Conservation (phyloP, 2,113 vertebrate species). For the Cricetomys ansorgei region DNA sequence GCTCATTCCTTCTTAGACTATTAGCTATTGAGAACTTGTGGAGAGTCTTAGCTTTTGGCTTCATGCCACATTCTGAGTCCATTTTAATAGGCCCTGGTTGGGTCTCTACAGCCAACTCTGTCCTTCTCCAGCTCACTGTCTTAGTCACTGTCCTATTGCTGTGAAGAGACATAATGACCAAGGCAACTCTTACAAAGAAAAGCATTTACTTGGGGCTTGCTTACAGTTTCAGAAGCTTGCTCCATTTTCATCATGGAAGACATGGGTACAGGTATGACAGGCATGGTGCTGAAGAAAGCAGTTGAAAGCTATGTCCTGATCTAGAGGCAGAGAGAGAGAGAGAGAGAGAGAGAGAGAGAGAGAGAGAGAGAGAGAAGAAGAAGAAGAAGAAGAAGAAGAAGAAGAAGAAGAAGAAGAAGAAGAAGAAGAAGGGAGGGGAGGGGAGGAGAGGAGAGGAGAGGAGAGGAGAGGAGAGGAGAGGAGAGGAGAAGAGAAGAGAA, state of each 20-base stretch:
- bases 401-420: too few relatives aligned
- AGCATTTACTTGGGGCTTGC: neutral
- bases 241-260: neutral
- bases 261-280: neutral
- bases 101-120: neutral
- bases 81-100: neutral
- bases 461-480: too few relatives aligned
- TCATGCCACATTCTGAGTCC: too few relatives aligned
- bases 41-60: neutral
- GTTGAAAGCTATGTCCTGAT: neutral
- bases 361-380: accelerated
- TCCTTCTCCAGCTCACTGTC: neutral
- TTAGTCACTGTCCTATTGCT: neutral
- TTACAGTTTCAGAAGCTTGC: neutral
- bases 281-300: too few relatives aligned
- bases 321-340: too few relatives aligned
- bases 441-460: accelerated
- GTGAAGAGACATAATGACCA: too few relatives aligned
- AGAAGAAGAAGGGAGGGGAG: too few relatives aligned
- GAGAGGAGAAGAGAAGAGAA: too few relatives aligned
- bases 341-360: neutral
- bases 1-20: neutral
- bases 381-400: too few relatives aligned
- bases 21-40: neutral
- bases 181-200: neutral